These are phyloP conservation scores for Cephus cinctus DNA, from an alignment of 1,140 invertebrate genomes.

Conservation along the genomic window DNA sequence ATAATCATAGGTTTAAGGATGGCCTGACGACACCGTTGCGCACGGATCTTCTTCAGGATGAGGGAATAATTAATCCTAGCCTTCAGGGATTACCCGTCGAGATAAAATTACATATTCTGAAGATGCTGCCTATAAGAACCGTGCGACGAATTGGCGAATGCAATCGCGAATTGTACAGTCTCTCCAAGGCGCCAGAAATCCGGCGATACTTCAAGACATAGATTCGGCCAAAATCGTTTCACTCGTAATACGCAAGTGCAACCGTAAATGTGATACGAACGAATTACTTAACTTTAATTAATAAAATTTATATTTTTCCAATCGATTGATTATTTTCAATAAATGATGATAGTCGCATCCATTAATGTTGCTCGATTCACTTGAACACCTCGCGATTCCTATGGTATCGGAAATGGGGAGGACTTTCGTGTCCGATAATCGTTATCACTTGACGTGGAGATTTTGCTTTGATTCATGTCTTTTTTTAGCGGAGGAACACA, in stretches of 20 bases:
- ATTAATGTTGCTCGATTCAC: too few relatives aligned
- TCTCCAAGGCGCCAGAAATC: background rate
- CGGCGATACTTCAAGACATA: background rate
- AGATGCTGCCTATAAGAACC: slow-evolving; percentile 8
- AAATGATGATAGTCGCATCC: background rate
- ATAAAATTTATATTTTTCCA: background rate
- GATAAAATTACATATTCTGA: slow-evolving; percentile 22
- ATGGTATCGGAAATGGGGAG: too few relatives aligned
- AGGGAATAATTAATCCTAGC: slow-evolving; percentile 29
- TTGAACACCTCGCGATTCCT: too few relatives aligned
- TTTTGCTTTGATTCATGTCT: background rate
- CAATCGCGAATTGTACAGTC: background rate
- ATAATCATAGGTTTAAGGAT: slow-evolving; percentile 44
- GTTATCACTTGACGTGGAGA: too few relatives aligned
- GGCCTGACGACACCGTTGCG: slow-evolving; percentile 27
- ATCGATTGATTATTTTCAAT: background rate
- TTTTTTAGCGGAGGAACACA: slow-evolving; percentile 19
- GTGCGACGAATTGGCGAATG: background rate
- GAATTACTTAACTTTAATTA: too few relatives aligned
- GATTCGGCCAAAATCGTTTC: too few relatives aligned
- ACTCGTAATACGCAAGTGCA: too few relatives aligned
- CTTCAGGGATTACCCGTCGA: slow-evolving; percentile 34
- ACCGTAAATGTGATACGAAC: too few relatives aligned
- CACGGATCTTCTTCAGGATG: slow-evolving; percentile 26
- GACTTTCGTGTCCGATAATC: too few relatives aligned